phyloP scores from a whole-genome alignment of 1,140 invertebrate species.

The Diabrotica virgifera region DNA sequence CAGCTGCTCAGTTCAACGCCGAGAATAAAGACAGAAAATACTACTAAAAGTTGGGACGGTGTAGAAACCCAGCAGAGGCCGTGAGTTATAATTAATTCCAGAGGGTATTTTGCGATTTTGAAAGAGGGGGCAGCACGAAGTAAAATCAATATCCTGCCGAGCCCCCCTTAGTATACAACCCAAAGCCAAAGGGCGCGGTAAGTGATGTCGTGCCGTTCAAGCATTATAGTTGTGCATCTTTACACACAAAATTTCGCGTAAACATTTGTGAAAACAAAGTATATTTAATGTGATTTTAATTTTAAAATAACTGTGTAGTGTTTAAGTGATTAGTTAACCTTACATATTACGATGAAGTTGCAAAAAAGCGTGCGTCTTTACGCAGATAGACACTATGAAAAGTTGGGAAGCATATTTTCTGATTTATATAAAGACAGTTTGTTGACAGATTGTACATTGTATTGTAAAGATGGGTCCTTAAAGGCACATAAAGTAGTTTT shows the following conservation, averaged over 20 bases:
- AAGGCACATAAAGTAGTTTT: conserved; percentile 69
- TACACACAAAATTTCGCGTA: not conserved
- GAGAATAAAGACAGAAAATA: conserved; percentile 1
- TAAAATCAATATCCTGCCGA: conserved; percentile 20
- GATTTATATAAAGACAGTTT: conserved; percentile 66
- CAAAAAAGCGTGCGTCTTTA: conserved; percentile 32
- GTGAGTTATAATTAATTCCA: conserved; percentile 24
- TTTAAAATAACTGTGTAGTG: conserved; percentile 1
- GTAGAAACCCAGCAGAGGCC: not conserved
- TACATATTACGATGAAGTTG: conserved; percentile 15
- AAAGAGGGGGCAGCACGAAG: conserved; percentile 25
- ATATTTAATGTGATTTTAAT: conserved; percentile 3
- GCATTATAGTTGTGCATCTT: not conserved
- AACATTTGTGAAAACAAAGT: not conserved
- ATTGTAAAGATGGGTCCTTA: conserved; percentile 62
- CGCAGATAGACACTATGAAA: conserved; percentile 73
- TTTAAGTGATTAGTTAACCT: not conserved
- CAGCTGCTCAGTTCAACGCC: not conserved
- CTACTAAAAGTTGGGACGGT: not conserved
- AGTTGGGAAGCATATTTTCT: conserved; percentile 68
- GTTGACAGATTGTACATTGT: conserved; percentile 64
- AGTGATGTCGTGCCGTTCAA: conserved; percentile 10
- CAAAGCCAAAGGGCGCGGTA: conserved; percentile 18
- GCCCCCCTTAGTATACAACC: conserved; percentile 17
- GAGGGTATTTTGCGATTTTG: conserved; percentile 25